Evolutionary conservation across 2,113 vertebrate genomes (phyloP).

Genomic region (Puma concolor): DNA sequence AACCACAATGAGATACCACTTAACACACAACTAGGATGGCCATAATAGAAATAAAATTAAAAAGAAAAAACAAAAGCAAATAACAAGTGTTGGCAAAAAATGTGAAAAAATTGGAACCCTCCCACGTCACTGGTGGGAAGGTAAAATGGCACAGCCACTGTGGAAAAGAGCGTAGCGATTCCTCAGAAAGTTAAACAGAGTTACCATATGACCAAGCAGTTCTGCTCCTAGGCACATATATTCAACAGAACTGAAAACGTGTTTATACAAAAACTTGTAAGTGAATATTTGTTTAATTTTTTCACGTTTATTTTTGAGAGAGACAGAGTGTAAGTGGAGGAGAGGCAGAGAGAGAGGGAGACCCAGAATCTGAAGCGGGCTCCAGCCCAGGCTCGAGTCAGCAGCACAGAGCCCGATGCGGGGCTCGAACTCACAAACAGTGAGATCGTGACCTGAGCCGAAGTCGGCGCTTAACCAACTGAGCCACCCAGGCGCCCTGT

Average conservation of each 20-base stretch:
- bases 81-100: not conserved
- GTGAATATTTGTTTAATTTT: not conserved
- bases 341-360: no score
- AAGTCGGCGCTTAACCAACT: no score
- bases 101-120: not conserved
- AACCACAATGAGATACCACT: not conserved
- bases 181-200: slow-evolving; percentile 12
- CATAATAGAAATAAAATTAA: not conserved
- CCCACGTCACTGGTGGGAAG: not conserved
- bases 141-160: not conserved
- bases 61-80: not conserved
- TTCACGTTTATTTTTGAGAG: no score
- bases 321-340: no score
- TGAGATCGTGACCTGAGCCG: no score
- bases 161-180: not conserved
- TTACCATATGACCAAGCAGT: not conserved
- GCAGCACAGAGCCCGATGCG: no score
- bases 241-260: not conserved
- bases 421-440: no score
- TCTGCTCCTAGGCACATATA: not conserved
- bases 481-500: no score
- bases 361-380: no score
- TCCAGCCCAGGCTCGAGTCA: no score
- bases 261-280: not conserved
- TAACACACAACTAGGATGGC: not conserved